Percentiles rank a stretch among this genome's conserved stretches.
Evolutionary conservation across 2,888 invertebrate species (phyloP).

Genomic region (Limulus polyphemus): DNA sequence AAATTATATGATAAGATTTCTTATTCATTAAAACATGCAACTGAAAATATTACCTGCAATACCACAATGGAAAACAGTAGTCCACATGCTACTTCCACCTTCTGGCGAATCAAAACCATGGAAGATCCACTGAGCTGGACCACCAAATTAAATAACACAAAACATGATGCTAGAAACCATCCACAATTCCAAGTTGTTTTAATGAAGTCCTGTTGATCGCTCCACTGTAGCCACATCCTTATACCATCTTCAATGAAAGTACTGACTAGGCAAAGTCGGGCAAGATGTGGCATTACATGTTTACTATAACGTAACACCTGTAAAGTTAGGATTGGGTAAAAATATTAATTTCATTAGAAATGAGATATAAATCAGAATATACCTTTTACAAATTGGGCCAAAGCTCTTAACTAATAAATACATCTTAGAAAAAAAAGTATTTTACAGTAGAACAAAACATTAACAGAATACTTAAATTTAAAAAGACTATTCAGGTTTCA

Average conservation of each 20-base stretch:
- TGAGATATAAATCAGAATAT: no score
- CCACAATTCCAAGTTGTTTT: slow-evolving; percentile 96
- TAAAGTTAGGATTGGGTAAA: slow-evolving; percentile 6
- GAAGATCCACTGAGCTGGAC: slow-evolving; percentile 92
- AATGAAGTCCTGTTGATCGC: slow-evolving; percentile 92
- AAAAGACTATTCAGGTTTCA: no score
- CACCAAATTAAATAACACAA: slow-evolving; percentile 85
- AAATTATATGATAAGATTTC: no score
- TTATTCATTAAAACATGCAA: no score
- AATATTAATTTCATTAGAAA: no score
- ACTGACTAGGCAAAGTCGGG: slow-evolving; percentile 87
- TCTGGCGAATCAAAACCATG: slow-evolving; percentile 82
- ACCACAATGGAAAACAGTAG: slow-evolving; percentile 88
- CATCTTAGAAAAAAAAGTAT: no score
- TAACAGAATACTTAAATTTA: no score
- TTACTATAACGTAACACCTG: slow-evolving; percentile 86
- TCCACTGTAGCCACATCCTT: slow-evolving; percentile 98
- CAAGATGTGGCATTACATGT: slow-evolving; percentile 81
- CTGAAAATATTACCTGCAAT: slow-evolving; percentile 57
- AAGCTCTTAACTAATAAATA: no score
- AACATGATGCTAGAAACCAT: slow-evolving; percentile 76
- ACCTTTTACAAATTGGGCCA: no score
- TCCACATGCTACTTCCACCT: slow-evolving; percentile 81
- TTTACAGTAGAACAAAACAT: no score
- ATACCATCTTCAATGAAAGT: slow-evolving; percentile 98